Base-by-base conservation (phyloP, 1,140 invertebrate species). In the Drosophila bipectinata region DNA sequence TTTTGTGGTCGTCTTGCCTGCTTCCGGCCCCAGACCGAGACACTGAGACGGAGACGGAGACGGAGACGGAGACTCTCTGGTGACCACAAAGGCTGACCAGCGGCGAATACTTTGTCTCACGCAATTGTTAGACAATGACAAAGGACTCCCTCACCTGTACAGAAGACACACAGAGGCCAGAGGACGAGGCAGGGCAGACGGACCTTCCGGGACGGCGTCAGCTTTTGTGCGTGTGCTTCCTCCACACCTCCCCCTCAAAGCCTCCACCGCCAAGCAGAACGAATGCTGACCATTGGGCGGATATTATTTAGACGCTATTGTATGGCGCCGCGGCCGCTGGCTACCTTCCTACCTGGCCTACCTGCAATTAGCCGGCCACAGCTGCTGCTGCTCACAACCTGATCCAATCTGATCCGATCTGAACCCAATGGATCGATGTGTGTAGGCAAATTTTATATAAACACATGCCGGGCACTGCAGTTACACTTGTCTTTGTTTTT, bases 281-380 rank as follows among this genome's bases (percentile, higher is more conserved):
- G 18, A 39, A 34, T 58, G 37, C 81, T 85, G 81, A 85, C 81
- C 81, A 82, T 87, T 85, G 82, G 81, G 81, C 81, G 81, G 81
- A 85, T 82, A 85, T 87, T 87, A 87, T 87, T 85, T 87, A 85
- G 81, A 87, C 81, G 69, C 82, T 85, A 87, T 85, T 85, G 81
- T 85, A 75, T 87, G 81, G 81, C 81, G 81, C 81, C 81, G 72
- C 39, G 12, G 58, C 44, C 15, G 26, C 41, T 26, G 32, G 62
- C 73, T 59, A 39, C 41, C 48, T 60, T 39, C 45, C 34, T 56
- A 45, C 41, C 41, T 45, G 41, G 7, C 5, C 61, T 87, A 81
- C 74, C 82, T 75, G 82, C 82, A 87, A 85, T 85, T 85, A 85
- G 82, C 81, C 3, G 39, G 62, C 76, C 81, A 77, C 81, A 85